phyloP scores from a whole-genome alignment of 2,888 invertebrate genomes.

The Euspilapteryx auroguttella region DNA sequence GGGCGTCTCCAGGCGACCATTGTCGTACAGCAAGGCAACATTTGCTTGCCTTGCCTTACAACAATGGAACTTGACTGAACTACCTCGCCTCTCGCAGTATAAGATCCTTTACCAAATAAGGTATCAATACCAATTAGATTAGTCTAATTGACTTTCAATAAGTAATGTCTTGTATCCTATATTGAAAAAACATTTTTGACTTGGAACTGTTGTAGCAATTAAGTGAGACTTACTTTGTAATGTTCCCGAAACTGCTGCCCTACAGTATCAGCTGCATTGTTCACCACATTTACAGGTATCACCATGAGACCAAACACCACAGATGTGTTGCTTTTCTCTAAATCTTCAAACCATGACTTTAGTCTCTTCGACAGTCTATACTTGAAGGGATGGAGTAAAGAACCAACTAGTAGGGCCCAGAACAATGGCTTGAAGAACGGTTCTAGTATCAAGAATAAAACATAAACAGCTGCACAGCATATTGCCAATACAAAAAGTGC shows the following conservation, averaged over 20 bases:
- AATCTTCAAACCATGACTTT: conserved; percentile 75
- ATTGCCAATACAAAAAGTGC: conserved; percentile 75
- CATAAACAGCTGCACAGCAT: conserved; percentile 70
- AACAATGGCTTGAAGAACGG: conserved; percentile 92
- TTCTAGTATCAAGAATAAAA: conserved; percentile 82
- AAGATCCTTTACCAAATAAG: too few species aligned
- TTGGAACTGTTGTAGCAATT: conserved; percentile 4
- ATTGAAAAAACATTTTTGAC: too few species aligned
- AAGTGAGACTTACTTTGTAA: conserved; percentile 32
- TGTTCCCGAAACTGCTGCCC: conserved; percentile 72
- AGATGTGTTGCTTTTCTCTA: conserved; percentile 69
- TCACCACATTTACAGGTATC: conserved; percentile 76
- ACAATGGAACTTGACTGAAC: too few species aligned
- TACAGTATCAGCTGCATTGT: conserved; percentile 73
- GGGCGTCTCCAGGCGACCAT: too few species aligned
- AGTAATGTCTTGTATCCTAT: too few species aligned
- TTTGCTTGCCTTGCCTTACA: too few species aligned
- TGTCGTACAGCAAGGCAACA: too few species aligned
- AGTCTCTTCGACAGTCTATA: conserved; percentile 74
- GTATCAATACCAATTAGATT: too few species aligned
- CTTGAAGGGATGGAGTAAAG: conserved; percentile 95
- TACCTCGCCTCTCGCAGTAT: too few species aligned
- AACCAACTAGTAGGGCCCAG: conserved; percentile 97
- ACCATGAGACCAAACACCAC: conserved; percentile 61
- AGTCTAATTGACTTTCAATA: too few species aligned